Base-by-base conservation (phyloP, 2,888 invertebrate species). In the Pristionchus arcanus region DNA sequence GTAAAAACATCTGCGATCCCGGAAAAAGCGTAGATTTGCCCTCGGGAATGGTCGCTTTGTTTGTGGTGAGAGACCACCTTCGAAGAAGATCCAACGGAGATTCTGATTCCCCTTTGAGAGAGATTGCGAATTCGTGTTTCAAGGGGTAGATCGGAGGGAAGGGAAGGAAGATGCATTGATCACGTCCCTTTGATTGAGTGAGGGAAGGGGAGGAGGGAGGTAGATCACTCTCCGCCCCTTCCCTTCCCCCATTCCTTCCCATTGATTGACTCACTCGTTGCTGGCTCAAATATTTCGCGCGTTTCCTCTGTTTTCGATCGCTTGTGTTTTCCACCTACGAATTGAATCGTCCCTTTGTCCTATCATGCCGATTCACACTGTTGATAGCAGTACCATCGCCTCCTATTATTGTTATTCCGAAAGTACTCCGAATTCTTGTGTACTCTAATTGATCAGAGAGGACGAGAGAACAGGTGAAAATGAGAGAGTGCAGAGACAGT, bases 391-490 rank as follows among this genome's bases (percentile, higher is more conserved):
- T 16, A 55, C 59, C 59, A 59, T 59, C 59, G 59, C 53, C 49
- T n/a, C n/a, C n/a, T 81, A 53, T 81, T 81, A 81, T 81, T 81
- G 81, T 81, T 81, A 81, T 53, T 81, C 81, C 49, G 81, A 81
- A 49, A 53, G 81, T 53, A 28, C 49, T 37, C 53, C 21, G 7
- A n/a, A 53, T 28, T 19, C 28, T 7, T 31, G n/a, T 42, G 9
- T n/a, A 2, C 49, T 34, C 49, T 81, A 16, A 9, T 34, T 37
- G 42, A 42, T n/a, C 49, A 49, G 49, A 81, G 81, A 25, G 53
- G 81, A 28, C 81, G 81, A 81, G 81, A 81, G 81, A 81, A 28
- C 28, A 28, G 81, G 81, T 16, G 81, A 16, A 53, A 53, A 16
- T 81, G 81, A 81, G 81, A 81, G 81, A 49, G 81, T 53, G 81